Percentiles rank a stretch among this genome's conserved stretches.
phyloP scores from a whole-genome alignment of 2,888 invertebrate genomes.

The Eilema depressum region DNA sequence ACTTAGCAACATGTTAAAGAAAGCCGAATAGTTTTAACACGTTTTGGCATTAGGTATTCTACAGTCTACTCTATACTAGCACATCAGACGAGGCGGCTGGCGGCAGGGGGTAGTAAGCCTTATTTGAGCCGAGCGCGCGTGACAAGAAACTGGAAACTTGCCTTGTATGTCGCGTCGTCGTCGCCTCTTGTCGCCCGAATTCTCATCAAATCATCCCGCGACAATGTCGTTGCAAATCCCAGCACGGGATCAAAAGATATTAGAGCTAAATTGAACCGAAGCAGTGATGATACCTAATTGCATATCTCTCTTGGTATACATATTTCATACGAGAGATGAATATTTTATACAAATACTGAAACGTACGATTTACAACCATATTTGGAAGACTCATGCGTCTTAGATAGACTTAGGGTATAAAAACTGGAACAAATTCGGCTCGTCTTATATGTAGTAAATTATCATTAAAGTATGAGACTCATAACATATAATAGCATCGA shows the following conservation, averaged over 20 bases:
- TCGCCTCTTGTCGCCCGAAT: slow-evolving; percentile 78
- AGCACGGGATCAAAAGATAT: slow-evolving; percentile 82
- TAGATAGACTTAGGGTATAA: slow-evolving; percentile 6
- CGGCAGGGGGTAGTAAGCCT: slow-evolving; percentile 81
- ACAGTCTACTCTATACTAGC: slow-evolving; percentile 76
- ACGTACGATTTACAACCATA: slow-evolving; percentile 9
- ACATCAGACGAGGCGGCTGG: slow-evolving; percentile 71
- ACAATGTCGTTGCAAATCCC: slow-evolving; percentile 84
- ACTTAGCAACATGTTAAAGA: slow-evolving; percentile 46
- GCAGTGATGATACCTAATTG: slow-evolving; percentile 67
- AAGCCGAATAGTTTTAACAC: slow-evolving; percentile 61
- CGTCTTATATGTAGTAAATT: slow-evolving; percentile 8
- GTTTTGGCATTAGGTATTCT: slow-evolving; percentile 80
- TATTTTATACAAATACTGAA: slow-evolving; percentile 29
- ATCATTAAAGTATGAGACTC: slow-evolving; percentile 2
- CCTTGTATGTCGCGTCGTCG: slow-evolving; percentile 77
- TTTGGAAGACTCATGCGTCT: neutral
- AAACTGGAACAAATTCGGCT: neutral
- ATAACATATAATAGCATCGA: neutral
- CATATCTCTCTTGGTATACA: slow-evolving; percentile 55
- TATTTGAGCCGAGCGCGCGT: slow-evolving; percentile 84
- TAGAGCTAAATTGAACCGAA: slow-evolving; percentile 81
- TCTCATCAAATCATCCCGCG: slow-evolving; percentile 85
- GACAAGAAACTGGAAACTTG: slow-evolving; percentile 83
- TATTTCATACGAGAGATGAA: slow-evolving; percentile 44